These are phyloP conservation scores for Trissolcus basalis DNA, from an alignment of 1,140 invertebrate genomes.

Conservation along the genomic window DNA sequence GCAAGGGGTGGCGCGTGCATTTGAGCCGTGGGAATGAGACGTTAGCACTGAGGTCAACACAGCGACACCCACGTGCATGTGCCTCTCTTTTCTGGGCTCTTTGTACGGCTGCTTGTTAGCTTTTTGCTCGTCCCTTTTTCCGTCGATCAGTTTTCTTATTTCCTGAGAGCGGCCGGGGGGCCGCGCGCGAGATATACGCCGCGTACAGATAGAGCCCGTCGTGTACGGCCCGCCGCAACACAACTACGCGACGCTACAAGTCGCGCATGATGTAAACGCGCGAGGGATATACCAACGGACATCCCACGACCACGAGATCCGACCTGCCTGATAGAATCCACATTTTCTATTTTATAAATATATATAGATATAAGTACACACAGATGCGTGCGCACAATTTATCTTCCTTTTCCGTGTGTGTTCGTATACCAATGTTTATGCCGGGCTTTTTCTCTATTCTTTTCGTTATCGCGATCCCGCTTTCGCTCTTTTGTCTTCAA, in stretches of 20 bases:
- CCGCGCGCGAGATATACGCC: constrained; percentile 33
- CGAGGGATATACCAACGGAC: constrained; percentile 39
- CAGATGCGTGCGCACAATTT: constrained; percentile 45
- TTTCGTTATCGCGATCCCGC: constrained; percentile 9
- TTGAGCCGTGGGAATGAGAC: constrained; percentile 30
- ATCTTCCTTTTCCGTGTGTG: constrained; percentile 20
- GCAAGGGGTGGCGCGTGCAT: not conserved
- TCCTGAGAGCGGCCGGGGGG: constrained; percentile 10
- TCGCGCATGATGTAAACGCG: constrained; percentile 56
- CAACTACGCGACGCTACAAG: constrained; percentile 51
- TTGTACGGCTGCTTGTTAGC: constrained; percentile 42
- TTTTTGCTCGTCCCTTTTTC: constrained; percentile 44
- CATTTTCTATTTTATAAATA: constrained; percentile 45
- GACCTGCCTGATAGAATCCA: constrained; percentile 51
- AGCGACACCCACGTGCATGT: constrained; percentile 27
- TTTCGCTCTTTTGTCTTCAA: not conserved
- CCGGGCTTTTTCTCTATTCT: constrained; percentile 17
- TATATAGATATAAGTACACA: constrained; percentile 42
- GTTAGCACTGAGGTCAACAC: constrained; percentile 32
- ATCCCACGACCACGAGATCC: constrained; percentile 54
- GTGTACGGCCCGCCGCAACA: constrained; percentile 34
- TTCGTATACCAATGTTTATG: constrained; percentile 46
- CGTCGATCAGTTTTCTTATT: constrained; percentile 42
- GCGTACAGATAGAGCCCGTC: constrained; percentile 20
- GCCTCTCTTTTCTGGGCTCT: constrained; percentile 32